Base-by-base conservation (phyloP, 2,113 vertebrate genomes). In the Syngnathoides biaculeatus region DNA sequence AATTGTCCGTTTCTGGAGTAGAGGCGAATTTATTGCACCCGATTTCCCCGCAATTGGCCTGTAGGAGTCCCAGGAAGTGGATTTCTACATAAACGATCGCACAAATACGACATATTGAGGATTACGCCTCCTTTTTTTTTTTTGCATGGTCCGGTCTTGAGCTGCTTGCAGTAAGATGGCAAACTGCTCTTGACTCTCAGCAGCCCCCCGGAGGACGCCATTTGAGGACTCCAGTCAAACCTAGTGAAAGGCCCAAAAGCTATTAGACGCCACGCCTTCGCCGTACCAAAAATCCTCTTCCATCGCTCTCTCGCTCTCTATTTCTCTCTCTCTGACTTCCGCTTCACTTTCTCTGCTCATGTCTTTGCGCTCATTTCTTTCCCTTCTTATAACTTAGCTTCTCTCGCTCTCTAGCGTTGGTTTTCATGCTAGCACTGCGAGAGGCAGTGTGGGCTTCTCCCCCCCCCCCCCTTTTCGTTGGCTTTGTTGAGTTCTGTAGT, bases 211-310 rank as follows among this genome's bases (percentile, higher is more conserved):
- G 72, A 79, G 69, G 69, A 75, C 61, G 71, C 75, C 80, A 73
- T 64, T 67, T 59, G 55, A 71, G 58, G 68, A 69, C 64, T 39
- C 39, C 72, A 39, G 52, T 65, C 59, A 67, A 65, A 67, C 14
- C 52, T 30, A 77, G 48, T 64, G 65, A 68, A 55, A 79, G 22
- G 77, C 67, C 74, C 62, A 72, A 52, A 69, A 72, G 63, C 66
- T 74, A 67, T 72, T 35, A 22, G 79, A 85, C 72, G 74, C 87
- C 87, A 90, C 87, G 89, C 89, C 87, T 83, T 79, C 77, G 87
- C 87, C 89, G 83, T 84, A 78, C 75, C 84, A 86, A 78, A 86
- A 82, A 82, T 78, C 73, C 65, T 72, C 77, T 80, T 83, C 70
- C 79, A 66, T 38, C 30, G 1, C 30, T 35, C 30, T 35, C 30